Evolutionary conservation across 2,797 vertebrate genomes (phyloP).

Genomic region (Labroides dimidiatus): DNA sequence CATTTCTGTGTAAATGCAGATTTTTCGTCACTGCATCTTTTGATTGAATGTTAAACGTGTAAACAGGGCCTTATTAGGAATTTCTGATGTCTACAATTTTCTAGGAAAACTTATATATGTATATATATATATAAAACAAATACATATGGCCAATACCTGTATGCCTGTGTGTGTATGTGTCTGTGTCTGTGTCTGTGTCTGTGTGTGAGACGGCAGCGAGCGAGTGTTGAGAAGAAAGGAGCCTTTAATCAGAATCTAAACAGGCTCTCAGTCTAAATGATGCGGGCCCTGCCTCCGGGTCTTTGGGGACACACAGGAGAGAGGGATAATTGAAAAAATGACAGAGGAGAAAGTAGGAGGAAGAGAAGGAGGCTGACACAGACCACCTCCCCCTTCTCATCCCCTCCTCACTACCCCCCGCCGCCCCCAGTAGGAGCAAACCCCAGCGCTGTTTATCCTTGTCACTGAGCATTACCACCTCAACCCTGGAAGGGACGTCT

Average conservation of each 20-base stretch:
- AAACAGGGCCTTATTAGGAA: no score
- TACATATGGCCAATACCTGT: slow-evolving; percentile 1
- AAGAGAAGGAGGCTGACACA: slow-evolving; percentile 70
- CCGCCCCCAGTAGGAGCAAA: slow-evolving; percentile 72
- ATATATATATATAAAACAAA: no score
- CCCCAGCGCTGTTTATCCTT: slow-evolving; percentile 85
- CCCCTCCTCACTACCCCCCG: slow-evolving; percentile 32
- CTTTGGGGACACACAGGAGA: slow-evolving; percentile 75
- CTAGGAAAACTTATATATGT: no score
- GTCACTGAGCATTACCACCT: slow-evolving; percentile 86
- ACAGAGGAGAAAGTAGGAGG: slow-evolving; percentile 79
- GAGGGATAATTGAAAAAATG: slow-evolving; percentile 87
- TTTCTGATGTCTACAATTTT: no score
- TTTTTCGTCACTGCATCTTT: no score
- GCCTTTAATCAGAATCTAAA: slow-evolving; percentile 85
- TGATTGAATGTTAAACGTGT: no score
- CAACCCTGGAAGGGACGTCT: slow-evolving; percentile 62
- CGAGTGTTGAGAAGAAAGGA: slow-evolving; percentile 69
- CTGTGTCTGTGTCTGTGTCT: slow-evolving; percentile 10
- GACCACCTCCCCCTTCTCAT: slow-evolving; percentile 46
- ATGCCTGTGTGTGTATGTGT: slow-evolving; percentile 19
- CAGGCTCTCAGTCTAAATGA: slow-evolving; percentile 85
- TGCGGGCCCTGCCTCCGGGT: slow-evolving; percentile 75
- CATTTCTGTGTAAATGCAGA: no score
- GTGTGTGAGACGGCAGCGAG: slow-evolving; percentile 34